A percentile compares a stretch with the other conserved stretches of the same genome.
phyloP scores from a whole-genome alignment of 2,888 invertebrate species.

The Chrysotoxum bicinctum region DNA sequence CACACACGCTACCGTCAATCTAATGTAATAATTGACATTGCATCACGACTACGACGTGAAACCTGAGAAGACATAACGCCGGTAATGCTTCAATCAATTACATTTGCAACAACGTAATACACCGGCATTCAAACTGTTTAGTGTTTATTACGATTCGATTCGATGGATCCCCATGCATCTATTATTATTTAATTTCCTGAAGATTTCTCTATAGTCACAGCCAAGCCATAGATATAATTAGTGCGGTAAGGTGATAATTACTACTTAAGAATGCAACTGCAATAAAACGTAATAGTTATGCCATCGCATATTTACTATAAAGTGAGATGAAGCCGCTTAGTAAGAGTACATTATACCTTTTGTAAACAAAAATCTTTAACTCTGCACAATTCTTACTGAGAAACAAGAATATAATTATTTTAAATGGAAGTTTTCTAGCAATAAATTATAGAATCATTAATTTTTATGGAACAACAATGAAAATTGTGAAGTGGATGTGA shows the following conservation, averaged over 20 bases:
- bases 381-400: neutral
- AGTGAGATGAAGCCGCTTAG: neutral
- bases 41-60: conserved; percentile 57
- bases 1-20: neutral
- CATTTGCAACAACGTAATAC: conserved; percentile 44
- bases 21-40: conserved; percentile 26
- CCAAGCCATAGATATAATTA: conserved; percentile 38
- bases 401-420: neutral
- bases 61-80: conserved; percentile 23
- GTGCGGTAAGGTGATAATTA: conserved; percentile 56
- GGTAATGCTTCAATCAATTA: conserved; percentile 32
- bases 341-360: neutral
- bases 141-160: neutral
- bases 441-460: neutral
- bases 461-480: neutral
- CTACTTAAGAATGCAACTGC: conserved; percentile 48
- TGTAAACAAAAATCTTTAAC: neutral
- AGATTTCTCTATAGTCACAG: conserved; percentile 38
- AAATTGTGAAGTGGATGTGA: neutral
- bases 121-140: conserved; percentile 2
- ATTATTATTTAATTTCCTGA: conserved; percentile 64
- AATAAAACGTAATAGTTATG: conserved; percentile 59
- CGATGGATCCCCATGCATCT: conserved; percentile 28
- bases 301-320: neutral
- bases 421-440: neutral